Percentiles rank a stretch among this genome's conserved stretches.
Evolutionary conservation across 2,113 vertebrate genomes (phyloP).

Genomic region (Pseudopodoces humilis): DNA sequence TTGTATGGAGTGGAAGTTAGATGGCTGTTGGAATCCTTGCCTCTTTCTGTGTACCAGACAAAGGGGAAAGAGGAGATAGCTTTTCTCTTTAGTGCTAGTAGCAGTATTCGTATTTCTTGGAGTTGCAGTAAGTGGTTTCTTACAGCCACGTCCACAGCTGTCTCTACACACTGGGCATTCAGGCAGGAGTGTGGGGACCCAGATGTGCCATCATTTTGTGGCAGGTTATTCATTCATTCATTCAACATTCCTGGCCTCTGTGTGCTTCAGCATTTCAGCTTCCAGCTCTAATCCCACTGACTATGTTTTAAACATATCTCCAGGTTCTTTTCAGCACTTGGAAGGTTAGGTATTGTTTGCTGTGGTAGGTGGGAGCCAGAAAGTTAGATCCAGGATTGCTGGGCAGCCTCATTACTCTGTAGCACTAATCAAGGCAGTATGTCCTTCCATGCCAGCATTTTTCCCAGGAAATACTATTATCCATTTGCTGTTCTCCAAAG

Average conservation of each 20-base stretch:
- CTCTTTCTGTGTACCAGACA: background rate
- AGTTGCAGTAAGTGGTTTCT: background rate
- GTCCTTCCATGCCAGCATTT: constrained; percentile 53
- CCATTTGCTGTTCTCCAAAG: constrained; percentile 56
- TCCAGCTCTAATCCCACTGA: background rate
- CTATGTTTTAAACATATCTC: background rate
- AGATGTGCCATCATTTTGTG: background rate
- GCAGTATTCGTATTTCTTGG: background rate
- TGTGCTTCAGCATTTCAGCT: background rate
- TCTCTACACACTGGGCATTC: fast-evolving
- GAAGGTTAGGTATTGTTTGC: constrained; percentile 15
- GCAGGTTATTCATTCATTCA: background rate
- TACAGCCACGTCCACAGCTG: fast-evolving
- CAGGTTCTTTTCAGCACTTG: background rate
- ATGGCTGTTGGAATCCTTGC: background rate
- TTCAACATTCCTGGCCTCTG: background rate
- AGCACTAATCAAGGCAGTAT: constrained; percentile 49
- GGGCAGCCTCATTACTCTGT: constrained; percentile 37
- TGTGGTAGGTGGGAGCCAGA: constrained; percentile 20
- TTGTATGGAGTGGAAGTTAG: background rate
- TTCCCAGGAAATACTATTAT: constrained; percentile 66
- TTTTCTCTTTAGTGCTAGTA: background rate
- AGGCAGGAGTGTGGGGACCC: background rate
- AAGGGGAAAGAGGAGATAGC: background rate
- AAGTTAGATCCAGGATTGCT: constrained; percentile 29